phyloP scores from a whole-genome alignment of 64 coral and sea anemone genomes.

The Montipora efflorescens region DNA sequence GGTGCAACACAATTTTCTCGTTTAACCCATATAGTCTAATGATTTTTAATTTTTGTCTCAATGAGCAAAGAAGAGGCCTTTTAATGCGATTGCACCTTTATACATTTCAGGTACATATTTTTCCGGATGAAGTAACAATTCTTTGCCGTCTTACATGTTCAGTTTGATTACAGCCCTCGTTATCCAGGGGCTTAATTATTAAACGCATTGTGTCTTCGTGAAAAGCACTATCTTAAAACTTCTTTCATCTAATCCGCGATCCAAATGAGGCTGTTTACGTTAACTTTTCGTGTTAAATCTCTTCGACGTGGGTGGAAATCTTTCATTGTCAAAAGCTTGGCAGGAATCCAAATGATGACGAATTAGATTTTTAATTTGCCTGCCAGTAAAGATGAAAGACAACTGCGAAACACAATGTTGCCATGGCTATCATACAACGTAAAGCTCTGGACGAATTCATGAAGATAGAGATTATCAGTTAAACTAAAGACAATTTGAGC shows the following conservation, averaged over 20 bases:
- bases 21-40: too few relatives aligned
- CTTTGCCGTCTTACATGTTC: too few relatives aligned
- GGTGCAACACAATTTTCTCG: too few relatives aligned
- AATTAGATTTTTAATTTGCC: background rate
- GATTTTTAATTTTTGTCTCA: too few relatives aligned
- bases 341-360: slow-evolving; percentile 3
- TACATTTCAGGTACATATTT: too few relatives aligned
- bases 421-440: background rate
- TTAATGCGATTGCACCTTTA: too few relatives aligned
- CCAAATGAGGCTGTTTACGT: background rate
- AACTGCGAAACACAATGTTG: background rate
- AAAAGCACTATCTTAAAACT: background rate
- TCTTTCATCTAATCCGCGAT: background rate
- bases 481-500: too few relatives aligned
- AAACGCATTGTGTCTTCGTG: too few relatives aligned
- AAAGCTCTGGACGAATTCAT: background rate
- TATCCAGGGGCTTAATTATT: too few relatives aligned
- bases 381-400: background rate
- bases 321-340: background rate
- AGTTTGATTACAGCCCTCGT: too few relatives aligned
- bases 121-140: too few relatives aligned
- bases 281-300: background rate
- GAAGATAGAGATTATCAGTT: background rate
- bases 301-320: slow-evolving; percentile 22
- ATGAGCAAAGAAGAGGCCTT: too few relatives aligned